phyloP scores from a whole-genome alignment of 53 echinoderm and acorn worm species.

The Antedon mediterranea region DNA sequence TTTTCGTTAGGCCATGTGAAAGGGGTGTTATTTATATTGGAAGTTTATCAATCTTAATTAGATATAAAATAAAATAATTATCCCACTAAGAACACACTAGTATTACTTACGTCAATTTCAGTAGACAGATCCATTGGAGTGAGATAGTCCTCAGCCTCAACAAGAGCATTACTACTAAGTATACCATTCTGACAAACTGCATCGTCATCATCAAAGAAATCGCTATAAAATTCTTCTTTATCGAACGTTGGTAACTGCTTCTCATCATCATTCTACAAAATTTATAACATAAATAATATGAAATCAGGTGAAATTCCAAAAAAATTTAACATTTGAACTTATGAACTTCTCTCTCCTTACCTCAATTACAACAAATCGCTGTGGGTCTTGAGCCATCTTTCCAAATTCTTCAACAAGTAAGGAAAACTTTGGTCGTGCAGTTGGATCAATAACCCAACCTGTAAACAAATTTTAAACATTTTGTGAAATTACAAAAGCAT shows the following conservation, averaged over 20 bases:
- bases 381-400: conserved; percentile 8
- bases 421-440: neutral
- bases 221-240: neutral
- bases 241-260: neutral
- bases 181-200: neutral
- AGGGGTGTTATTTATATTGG: no score
- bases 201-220: neutral
- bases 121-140: neutral
- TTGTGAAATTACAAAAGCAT: no score
- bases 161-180: neutral
- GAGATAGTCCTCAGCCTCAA: neutral
- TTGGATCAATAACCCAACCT: conserved; percentile 7
- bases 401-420: conserved; percentile 1
- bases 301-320: no score
- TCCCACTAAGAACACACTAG: no score
- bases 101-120: neutral
- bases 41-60: no score
- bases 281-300: no score
- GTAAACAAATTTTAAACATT: neutral
- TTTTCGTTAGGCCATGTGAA: no score
- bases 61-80: no score
- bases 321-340: no score
- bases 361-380: conserved; percentile 6
- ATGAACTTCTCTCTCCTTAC: no score
- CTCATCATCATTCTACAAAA: neutral